phyloP scores from a whole-genome alignment of 2,797 vertebrate genomes.

The Neostethus bicornis region DNA sequence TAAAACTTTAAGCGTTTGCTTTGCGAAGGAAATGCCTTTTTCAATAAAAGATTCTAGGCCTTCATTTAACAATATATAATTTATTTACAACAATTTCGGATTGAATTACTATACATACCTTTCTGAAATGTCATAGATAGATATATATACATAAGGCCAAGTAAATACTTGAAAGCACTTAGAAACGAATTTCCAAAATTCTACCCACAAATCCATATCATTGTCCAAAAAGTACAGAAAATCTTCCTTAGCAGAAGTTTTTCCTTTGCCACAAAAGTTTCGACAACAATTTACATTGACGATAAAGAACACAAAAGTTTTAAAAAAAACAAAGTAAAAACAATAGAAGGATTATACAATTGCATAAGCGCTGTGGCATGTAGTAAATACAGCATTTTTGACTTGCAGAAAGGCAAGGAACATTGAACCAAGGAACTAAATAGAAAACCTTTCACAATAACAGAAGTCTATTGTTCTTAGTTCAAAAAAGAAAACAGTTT shows the following conservation, averaged over 20 bases:
- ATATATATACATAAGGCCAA: slow-evolving; percentile 91
- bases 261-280: slow-evolving; percentile 82
- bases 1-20: no score
- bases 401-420: slow-evolving; percentile 88
- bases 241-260: slow-evolving; percentile 76
- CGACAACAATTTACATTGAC: slow-evolving; percentile 85
- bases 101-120: slow-evolving; percentile 95
- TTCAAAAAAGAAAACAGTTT: slow-evolving; percentile 70
- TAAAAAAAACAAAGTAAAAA: slow-evolving; percentile 36
- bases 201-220: slow-evolving; percentile 89
- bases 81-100: slow-evolving; percentile 99
- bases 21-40: background rate
- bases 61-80: slow-evolving; percentile 92
- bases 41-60: slow-evolving; percentile 64
- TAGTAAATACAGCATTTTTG: slow-evolving; percentile 89
- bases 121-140: slow-evolving; percentile 88
- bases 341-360: slow-evolving; percentile 82
- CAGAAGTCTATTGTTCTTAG: slow-evolving; percentile 79
- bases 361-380: slow-evolving; percentile 89
- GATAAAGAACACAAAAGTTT: slow-evolving; percentile 73
- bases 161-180: slow-evolving; percentile 92
- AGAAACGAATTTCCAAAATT: slow-evolving; percentile 91
- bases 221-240: slow-evolving; percentile 87
- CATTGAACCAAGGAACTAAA: slow-evolving; percentile 80
- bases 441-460: slow-evolving; percentile 82